phyloP scores from a whole-genome alignment of 2,113 vertebrate species.

The Rhadina sibilatrix region DNA sequence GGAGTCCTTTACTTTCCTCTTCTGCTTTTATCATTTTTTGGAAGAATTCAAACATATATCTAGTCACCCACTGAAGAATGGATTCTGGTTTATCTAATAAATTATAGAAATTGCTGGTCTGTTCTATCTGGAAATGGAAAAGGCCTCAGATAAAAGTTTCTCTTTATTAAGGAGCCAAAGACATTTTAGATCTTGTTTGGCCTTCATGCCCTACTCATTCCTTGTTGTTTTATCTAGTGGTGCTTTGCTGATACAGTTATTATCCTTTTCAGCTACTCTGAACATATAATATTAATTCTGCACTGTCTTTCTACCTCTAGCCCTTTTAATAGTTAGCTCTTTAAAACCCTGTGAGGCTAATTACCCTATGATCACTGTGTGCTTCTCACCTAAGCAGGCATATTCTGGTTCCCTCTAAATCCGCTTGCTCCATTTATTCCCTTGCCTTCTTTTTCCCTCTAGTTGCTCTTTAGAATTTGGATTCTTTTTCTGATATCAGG shows the following conservation, averaged over 20 bases:
- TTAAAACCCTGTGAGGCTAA: neutral
- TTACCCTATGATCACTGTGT: neutral
- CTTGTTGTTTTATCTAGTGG: neutral
- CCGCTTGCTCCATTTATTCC: neutral
- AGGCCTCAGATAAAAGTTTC: conserved; percentile 48
- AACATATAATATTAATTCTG: conserved; percentile 23
- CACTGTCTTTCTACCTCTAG: neutral
- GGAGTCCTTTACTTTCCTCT: neutral
- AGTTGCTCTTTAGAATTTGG: neutral
- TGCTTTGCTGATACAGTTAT: conserved; percentile 35
- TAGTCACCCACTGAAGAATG: conserved; percentile 33
- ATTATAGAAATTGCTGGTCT: conserved; percentile 36
- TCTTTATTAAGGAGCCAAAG: conserved; percentile 22
- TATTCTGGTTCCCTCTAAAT: neutral
- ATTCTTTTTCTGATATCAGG: neutral
- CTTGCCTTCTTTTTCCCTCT: neutral
- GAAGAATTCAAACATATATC: conserved; percentile 27
- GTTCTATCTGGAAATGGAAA: conserved; percentile 56
- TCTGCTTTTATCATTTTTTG: neutral
- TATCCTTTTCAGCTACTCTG: conserved; percentile 34
- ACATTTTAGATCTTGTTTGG: conserved; percentile 48
- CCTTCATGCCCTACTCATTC: conserved; percentile 12
- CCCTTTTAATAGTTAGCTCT: neutral
- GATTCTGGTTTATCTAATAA: conserved; percentile 52
- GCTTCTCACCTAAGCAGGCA: neutral